Evolutionary conservation across 2,888 invertebrate genomes (phyloP).

Genomic region (Dioctria rufipes): DNA sequence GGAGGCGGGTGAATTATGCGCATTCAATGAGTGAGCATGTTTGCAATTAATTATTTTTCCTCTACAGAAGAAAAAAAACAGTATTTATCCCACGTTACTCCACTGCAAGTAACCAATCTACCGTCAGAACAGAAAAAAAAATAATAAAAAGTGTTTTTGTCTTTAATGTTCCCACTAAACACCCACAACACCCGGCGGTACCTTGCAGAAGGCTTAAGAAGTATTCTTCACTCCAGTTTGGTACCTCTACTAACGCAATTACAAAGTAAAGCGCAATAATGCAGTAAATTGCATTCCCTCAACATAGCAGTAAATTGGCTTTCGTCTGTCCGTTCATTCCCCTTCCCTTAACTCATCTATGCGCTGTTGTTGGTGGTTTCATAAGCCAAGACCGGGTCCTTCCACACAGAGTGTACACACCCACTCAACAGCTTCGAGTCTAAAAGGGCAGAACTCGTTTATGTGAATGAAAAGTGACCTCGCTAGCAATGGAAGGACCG

Average conservation of each 20-base stretch:
- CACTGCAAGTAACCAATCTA: neutral
- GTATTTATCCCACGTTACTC: neutral
- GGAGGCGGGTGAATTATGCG: neutral
- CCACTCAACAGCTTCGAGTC: conserved; percentile 7
- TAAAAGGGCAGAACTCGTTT: conserved; percentile 12
- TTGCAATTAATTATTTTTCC: conserved; percentile 34
- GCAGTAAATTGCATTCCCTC: conserved; percentile 50
- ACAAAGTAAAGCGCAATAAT: conserved; percentile 49
- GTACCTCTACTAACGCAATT: conserved; percentile 37
- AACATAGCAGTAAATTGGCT: conserved; percentile 47
- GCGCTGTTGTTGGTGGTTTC: neutral
- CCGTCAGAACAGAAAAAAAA: neutral
- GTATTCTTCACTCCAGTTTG: neutral
- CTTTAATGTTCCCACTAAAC: neutral
- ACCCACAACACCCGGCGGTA: neutral
- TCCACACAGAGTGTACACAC: neutral
- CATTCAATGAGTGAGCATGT: neutral
- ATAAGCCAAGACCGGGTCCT: neutral
- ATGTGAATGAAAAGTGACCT: conserved; percentile 39
- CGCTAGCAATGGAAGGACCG: neutral
- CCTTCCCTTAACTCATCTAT: neutral
- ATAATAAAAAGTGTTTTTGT: neutral
- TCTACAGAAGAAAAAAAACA: conserved; percentile 25
- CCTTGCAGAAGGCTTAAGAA: neutral
- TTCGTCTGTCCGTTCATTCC: neutral